These are phyloP conservation scores for Cladopsammia gracilis DNA, from an alignment of 64 coral and sea anemone genomes.

Conservation along the genomic window DNA sequence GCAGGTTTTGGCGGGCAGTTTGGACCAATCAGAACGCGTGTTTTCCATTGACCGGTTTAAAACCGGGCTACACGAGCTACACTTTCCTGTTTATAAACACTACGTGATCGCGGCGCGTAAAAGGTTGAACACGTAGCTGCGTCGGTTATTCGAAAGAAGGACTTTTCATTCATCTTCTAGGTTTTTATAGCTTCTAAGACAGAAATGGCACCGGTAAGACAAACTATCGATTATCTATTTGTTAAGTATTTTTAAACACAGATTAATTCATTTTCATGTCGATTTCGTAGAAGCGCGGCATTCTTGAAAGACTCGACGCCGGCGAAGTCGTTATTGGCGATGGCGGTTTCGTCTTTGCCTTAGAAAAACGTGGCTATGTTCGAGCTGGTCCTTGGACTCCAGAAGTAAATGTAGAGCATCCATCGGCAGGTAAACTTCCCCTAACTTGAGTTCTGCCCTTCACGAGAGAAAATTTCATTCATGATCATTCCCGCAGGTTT, in stretches of 20 bases:
- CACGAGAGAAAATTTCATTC: too few relatives aligned
- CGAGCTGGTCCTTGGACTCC: conserved; percentile 71
- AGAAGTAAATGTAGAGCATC: conserved; percentile 59
- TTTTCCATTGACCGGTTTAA: conserved; percentile 8
- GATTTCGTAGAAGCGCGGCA: conserved; percentile 48
- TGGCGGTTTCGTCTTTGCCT: conserved; percentile 73
- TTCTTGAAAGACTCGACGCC: conserved; percentile 64
- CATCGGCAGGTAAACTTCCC: conserved; percentile 44
- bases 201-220: conserved; percentile 40
- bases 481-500: too few relatives aligned
- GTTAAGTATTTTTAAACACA: neutral
- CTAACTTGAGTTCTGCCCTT: neutral
- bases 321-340: conserved; percentile 70
- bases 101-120: too few relatives aligned
- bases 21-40: conserved; percentile 6
- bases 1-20: conserved; percentile 18
- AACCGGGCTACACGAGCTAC: conserved; percentile 4
- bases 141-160: neutral
- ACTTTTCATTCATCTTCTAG: too few relatives aligned
- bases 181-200: neutral
- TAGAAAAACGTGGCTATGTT: conserved; percentile 73
- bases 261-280: neutral
- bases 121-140: neutral
- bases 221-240: neutral
- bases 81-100: neutral